phyloP scores from a whole-genome alignment of 2,113 vertebrate species.

The Eptesicus fuscus region DNA sequence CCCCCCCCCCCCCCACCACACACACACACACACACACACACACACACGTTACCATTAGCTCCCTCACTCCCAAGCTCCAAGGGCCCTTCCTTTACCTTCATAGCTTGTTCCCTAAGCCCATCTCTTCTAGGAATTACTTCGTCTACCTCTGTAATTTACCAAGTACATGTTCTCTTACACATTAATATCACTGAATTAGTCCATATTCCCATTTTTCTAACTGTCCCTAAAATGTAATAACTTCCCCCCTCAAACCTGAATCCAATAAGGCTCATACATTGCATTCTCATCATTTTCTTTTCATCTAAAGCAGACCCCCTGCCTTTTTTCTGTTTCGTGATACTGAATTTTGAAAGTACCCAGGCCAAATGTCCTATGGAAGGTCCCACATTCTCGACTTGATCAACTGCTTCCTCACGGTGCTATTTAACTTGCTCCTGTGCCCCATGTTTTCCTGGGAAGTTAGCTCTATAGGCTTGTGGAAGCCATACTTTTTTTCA shows the following conservation, averaged over 20 bases:
- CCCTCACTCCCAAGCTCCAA: too few relatives aligned
- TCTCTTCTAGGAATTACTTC: too few relatives aligned
- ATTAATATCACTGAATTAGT: neutral
- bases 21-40: too few relatives aligned
- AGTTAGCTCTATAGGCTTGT: neutral
- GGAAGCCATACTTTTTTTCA: constrained; percentile 15
- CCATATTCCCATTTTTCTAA: neutral
- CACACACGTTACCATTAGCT: too few relatives aligned
- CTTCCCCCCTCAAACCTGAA: neutral
- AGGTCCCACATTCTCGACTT: neutral
- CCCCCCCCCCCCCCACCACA: too few relatives aligned
- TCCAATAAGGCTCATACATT: neutral
- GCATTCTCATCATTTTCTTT: neutral
- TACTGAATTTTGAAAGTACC: neutral
- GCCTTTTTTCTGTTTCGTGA: neutral
- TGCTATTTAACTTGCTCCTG: neutral
- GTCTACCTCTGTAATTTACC: too few relatives aligned
- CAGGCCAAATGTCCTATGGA: neutral
- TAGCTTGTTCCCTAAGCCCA: too few relatives aligned
- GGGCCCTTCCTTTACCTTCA: too few relatives aligned
- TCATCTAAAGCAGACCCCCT: neutral
- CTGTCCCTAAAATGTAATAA: neutral
- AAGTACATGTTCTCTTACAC: too few relatives aligned
- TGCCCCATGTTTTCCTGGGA: neutral
- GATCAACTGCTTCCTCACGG: neutral